These are phyloP conservation scores for Altica lythri DNA, from an alignment of 2,888 invertebrate species.

Conservation along the genomic window DNA sequence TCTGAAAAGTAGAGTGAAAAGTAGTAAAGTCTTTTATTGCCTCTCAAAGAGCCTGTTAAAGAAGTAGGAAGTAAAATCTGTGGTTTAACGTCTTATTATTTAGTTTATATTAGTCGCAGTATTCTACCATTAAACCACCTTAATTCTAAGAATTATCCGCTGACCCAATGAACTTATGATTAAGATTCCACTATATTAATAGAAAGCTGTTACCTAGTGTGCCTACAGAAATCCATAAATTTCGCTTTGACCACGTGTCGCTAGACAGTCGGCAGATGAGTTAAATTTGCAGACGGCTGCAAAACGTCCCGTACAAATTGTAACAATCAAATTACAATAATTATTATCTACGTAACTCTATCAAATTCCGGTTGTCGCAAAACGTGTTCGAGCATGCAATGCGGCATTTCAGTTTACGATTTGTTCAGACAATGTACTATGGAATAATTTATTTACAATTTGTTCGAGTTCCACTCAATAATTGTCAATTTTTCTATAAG, in stretches of 20 bases:
- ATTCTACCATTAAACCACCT: no score
- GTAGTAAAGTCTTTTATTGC: no score
- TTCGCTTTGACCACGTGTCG: constrained; percentile 24
- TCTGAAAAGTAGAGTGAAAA: no score
- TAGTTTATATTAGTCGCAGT: no score
- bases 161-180: constrained; percentile 14
- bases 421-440: constrained; percentile 8
- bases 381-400: constrained; percentile 21
- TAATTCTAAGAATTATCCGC: no score
- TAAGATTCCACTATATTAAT: constrained; percentile 23
- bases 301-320: constrained; percentile 31
- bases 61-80: no score
- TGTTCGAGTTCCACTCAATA: no score
- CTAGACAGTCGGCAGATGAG: constrained; percentile 7
- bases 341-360: constrained; percentile 27
- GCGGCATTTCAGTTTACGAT: constrained; percentile 4
- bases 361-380: constrained; percentile 20
- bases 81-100: no score
- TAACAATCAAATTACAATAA: constrained; percentile 33
- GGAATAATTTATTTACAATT: no score
- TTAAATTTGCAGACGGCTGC: constrained; percentile 24
- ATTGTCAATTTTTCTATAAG: no score
- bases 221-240: constrained; percentile 14
- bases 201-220: constrained; percentile 20
- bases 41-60: no score